Evolutionary conservation across 2,797 vertebrate genomes (phyloP).

Genomic region (Varecia variegata): DNA sequence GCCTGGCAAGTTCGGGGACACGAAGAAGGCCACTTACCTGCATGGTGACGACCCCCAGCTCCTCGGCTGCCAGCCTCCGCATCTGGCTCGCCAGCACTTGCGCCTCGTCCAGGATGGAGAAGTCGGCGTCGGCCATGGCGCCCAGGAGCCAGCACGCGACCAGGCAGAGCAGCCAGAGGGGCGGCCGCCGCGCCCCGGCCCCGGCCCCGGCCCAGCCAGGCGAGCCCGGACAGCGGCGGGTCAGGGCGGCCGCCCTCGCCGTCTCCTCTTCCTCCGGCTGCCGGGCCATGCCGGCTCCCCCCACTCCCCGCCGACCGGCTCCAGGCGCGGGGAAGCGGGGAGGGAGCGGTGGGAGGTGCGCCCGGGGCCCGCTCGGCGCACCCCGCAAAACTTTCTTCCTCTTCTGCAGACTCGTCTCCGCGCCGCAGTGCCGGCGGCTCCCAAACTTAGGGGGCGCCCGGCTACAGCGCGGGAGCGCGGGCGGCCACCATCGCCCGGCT

Average conservation of each 20-base stretch:
- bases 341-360: background rate
- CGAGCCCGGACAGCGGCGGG: background rate
- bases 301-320: background rate
- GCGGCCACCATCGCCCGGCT: constrained; percentile 65
- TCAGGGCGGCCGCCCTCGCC: constrained; percentile 52
- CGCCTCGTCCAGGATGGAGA: constrained; percentile 96
- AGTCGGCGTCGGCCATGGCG: constrained; percentile 89
- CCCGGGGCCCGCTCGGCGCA: constrained; percentile 41
- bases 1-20: background rate
- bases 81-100: constrained; percentile 95
- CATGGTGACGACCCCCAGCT: constrained; percentile 96
- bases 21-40: constrained; percentile 87
- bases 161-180: constrained; percentile 83
- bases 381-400: constrained; percentile 70
- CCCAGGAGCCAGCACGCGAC: constrained; percentile 87
- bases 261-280: constrained; percentile 73
- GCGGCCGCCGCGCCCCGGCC: constrained; percentile 73
- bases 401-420: background rate
- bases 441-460: constrained; percentile 73
- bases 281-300: constrained; percentile 84
- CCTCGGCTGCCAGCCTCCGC: constrained; percentile 93
- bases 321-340: constrained; percentile 11
- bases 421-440: constrained; percentile 43
- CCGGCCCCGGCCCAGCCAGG: constrained; percentile 58
- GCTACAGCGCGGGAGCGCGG: constrained; percentile 54